These are phyloP conservation scores for Chlorodrepanis virens DNA, from an alignment of 2,113 vertebrate genomes.

Conservation along the genomic window DNA sequence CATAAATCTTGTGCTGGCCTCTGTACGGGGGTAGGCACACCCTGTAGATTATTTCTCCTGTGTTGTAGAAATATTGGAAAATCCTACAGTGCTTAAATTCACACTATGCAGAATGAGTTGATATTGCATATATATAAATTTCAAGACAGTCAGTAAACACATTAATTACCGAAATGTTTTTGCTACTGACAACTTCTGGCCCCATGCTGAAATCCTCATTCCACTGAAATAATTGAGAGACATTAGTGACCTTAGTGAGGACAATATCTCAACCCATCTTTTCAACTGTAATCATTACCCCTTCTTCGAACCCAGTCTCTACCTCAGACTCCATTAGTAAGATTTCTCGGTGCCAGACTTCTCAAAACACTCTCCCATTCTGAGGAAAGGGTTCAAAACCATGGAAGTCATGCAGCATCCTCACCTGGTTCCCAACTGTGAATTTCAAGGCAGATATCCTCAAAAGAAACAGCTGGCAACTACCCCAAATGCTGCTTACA, in stretches of 20 bases:
- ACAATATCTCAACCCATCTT: background rate
- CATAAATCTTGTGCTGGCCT: conserved; percentile 35
- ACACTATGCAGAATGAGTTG: background rate
- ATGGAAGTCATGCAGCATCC: background rate
- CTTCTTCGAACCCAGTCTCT: background rate
- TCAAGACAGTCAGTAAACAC: background rate
- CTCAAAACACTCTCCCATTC: background rate
- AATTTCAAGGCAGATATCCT: background rate
- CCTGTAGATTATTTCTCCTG: background rate
- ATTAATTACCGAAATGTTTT: background rate
- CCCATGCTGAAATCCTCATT: background rate
- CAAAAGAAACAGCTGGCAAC: background rate
- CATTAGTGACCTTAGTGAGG: background rate
- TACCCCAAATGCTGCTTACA: background rate
- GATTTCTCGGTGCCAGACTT: background rate
- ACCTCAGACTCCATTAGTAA: background rate
- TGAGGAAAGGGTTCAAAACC: background rate
- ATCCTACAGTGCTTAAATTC: background rate
- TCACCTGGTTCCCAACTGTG: background rate
- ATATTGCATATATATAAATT: background rate
- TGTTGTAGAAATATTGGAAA: background rate
- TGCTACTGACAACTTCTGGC: background rate
- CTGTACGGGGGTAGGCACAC: background rate
- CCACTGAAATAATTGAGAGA: background rate
- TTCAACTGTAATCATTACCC: background rate